phyloP scores from a whole-genome alignment of 1,140 invertebrate genomes.

The Bombus balteatus region DNA sequence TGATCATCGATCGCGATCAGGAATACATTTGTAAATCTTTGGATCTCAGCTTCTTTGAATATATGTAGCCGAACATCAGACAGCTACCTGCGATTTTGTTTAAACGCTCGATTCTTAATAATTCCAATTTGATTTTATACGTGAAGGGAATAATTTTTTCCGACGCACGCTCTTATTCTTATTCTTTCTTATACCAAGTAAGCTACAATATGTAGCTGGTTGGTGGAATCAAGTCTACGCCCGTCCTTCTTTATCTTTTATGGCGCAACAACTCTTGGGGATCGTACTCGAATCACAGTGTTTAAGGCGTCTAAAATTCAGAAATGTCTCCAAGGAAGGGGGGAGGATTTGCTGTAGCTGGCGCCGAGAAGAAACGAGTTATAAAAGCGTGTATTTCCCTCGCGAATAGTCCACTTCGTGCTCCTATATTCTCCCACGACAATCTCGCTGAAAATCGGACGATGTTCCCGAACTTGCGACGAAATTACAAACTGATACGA shows the following conservation, averaged over 20 bases:
- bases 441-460: conserved; percentile 45
- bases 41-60: too few relatives aligned
- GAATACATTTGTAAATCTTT: too few relatives aligned
- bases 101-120: background rate
- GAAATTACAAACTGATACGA: conserved; percentile 41
- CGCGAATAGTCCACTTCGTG: conserved; percentile 55
- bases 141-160: background rate
- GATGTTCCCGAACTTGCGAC: conserved; percentile 20
- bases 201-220: too few relatives aligned
- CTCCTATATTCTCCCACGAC: conserved; percentile 34
- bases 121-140: too few relatives aligned
- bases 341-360: conserved; percentile 47
- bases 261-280: conserved; percentile 35
- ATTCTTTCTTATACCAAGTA: background rate
- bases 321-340: conserved; percentile 57
- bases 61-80: too few relatives aligned
- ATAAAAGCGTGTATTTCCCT: conserved; percentile 64
- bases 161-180: too few relatives aligned
- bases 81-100: background rate
- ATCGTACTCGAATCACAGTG: conserved; percentile 56
- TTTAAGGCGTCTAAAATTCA: conserved; percentile 66
- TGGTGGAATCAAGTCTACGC: background rate
- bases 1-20: too few relatives aligned
- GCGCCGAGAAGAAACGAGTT: conserved; percentile 53
- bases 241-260: conserved; percentile 25